Evolutionary conservation across 1,140 invertebrate genomes (phyloP).

Genomic region (Hylaeus volcanicus): DNA sequence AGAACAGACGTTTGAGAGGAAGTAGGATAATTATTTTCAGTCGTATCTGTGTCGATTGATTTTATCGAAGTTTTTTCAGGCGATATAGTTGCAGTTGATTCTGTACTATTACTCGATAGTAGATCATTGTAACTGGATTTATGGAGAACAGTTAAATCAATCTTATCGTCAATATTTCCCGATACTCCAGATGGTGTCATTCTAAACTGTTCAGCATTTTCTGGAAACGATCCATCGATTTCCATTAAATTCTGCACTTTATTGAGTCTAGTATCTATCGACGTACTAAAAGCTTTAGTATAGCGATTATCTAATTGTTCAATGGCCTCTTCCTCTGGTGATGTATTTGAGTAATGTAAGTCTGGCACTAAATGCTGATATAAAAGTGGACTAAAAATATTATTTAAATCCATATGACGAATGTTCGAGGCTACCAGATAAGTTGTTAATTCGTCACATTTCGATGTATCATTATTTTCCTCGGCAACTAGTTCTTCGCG

Average conservation of each 20-base stretch:
- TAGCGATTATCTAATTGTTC: conserved; percentile 74
- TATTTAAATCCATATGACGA: conserved; percentile 70
- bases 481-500: conserved; percentile 73
- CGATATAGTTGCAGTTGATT: conserved; percentile 63
- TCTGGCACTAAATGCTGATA: conserved; percentile 74
- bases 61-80: conserved; percentile 58
- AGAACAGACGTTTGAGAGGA: conserved; percentile 68
- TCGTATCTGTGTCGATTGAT: conserved; percentile 56
- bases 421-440: conserved; percentile 73
- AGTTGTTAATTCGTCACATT: conserved; percentile 72
- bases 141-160: conserved; percentile 66
- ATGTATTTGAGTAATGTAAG: conserved; percentile 31
- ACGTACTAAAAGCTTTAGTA: conserved; percentile 65
- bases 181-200: conserved; percentile 64
- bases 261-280: conserved; percentile 63
- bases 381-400: conserved; percentile 72
- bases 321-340: conserved; percentile 68
- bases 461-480: conserved; percentile 62
- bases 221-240: conserved; percentile 18
- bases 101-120: conserved; percentile 63
- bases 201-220: conserved; percentile 55
- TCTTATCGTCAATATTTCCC: conserved; percentile 66
- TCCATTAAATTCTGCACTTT: conserved; percentile 62
- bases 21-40: conserved; percentile 56
- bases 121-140: conserved; percentile 64